phyloP scores from a whole-genome alignment of 2,113 vertebrate species.

The Girardinichthys multiradiatus region DNA sequence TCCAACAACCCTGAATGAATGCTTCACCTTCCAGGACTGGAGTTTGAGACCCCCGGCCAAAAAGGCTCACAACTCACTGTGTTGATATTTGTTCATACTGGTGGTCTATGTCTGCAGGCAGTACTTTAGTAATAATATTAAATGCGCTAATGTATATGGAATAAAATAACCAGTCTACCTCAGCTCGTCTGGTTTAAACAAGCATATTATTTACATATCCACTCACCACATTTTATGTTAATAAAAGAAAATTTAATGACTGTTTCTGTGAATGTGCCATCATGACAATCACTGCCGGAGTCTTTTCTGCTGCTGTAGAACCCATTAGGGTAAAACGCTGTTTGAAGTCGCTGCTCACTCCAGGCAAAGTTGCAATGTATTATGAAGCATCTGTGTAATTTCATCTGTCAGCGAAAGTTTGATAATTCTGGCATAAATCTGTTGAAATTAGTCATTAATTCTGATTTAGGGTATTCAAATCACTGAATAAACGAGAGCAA shows the following conservation, averaged over 20 bases:
- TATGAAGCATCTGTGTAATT: conserved; percentile 16
- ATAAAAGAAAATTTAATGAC: neutral
- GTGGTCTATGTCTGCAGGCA: no score
- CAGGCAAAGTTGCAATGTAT: neutral
- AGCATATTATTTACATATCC: neutral
- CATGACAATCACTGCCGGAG: conserved; percentile 18
- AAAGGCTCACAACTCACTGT: no score
- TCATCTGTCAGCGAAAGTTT: neutral
- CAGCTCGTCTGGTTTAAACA: neutral
- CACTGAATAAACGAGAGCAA: neutral
- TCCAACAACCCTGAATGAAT: no score
- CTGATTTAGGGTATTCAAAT: neutral
- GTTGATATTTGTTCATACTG: no score
- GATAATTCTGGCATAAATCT: neutral
- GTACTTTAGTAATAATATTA: no score
- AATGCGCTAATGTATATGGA: no score
- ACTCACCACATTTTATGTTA: neutral
- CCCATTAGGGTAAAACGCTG: conserved; percentile 29
- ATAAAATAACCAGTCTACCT: no score
- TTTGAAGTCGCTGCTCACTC: conserved; percentile 1
- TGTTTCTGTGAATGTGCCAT: conserved; percentile 3
- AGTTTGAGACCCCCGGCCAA: no score
- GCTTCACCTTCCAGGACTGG: no score
- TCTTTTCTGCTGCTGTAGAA: conserved; percentile 31
- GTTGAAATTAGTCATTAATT: conserved; percentile 1